phyloP scores from a whole-genome alignment of 2,797 vertebrate species.

The Notolabrus celidotus region DNA sequence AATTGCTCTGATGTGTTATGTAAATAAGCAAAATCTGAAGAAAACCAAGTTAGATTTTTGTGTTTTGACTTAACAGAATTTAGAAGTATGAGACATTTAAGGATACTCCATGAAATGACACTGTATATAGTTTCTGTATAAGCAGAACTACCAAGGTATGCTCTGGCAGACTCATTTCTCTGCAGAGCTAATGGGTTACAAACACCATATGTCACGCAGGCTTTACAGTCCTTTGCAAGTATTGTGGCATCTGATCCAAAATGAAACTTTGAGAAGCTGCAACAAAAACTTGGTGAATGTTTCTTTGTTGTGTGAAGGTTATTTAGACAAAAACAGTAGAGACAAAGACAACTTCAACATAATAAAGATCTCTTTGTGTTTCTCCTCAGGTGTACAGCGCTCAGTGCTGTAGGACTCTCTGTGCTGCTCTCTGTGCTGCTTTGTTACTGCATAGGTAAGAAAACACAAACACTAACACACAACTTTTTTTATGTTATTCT shows the following conservation, averaged over 20 bases:
- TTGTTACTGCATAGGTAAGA: conserved; percentile 97
- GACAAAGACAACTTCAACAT: no score
- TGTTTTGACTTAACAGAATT: no score
- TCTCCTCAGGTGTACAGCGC: conserved; percentile 91
- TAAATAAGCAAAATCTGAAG: no score
- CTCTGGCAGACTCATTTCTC: no score
- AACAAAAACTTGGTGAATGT: background rate
- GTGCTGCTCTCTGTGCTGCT: conserved; percentile 95
- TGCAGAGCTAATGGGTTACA: background rate
- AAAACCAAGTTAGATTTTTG: no score
- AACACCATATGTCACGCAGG: background rate
- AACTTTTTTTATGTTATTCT: background rate
- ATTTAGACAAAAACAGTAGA: background rate
- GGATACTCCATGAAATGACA: no score
- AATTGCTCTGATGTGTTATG: no score
- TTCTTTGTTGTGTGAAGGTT: conserved; percentile 3
- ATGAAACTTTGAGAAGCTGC: background rate
- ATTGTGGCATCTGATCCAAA: background rate
- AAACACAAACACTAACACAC: background rate
- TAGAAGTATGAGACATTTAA: no score
- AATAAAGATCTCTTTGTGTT: background rate
- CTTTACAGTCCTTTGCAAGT: background rate
- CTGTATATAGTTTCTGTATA: no score
- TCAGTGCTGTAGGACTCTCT: conserved; percentile 95
- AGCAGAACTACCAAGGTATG: no score